phyloP scores from a whole-genome alignment of 2,888 invertebrate genomes.

The Hemistola chrysoprasaria region DNA sequence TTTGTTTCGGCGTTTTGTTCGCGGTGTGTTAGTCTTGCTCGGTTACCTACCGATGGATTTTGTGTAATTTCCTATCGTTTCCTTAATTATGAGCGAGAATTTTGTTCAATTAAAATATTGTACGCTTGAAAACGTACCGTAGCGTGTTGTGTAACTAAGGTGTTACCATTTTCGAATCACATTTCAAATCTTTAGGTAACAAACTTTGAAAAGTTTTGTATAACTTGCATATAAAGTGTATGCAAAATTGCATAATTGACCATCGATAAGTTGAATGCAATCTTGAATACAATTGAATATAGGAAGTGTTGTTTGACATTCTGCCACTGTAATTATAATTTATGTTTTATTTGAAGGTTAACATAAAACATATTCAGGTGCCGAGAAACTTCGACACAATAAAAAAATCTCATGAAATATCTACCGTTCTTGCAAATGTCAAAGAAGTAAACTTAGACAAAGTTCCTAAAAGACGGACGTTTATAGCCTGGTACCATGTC shows the following conservation, averaged over 20 bases:
- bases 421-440: neutral
- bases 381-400: slow-evolving; percentile 5
- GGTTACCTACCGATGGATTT: slow-evolving; percentile 66
- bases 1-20: slow-evolving; percentile 69
- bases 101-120: slow-evolving; percentile 1
- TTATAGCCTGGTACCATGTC: slow-evolving; percentile 30
- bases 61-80: slow-evolving; percentile 61
- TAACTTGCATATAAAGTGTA: slow-evolving; percentile 7
- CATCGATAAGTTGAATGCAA: too few relatives aligned
- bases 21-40: slow-evolving; percentile 72
- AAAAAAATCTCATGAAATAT: neutral
- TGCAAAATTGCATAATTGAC: slow-evolving; percentile 7
- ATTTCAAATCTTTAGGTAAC: too few relatives aligned
- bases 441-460: slow-evolving; percentile 1
- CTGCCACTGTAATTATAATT: slow-evolving; percentile 24
- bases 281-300: slow-evolving; percentile 8
- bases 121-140: slow-evolving; percentile 6
- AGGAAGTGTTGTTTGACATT: slow-evolving; percentile 21
- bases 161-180: too few relatives aligned
- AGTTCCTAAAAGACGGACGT: slow-evolving; percentile 3
- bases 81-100: slow-evolving; percentile 36
- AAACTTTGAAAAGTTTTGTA: too few relatives aligned
- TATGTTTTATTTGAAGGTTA: slow-evolving; percentile 18
- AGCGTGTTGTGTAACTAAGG: too few relatives aligned
- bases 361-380: slow-evolving; percentile 1